phyloP scores from a whole-genome alignment of 2,888 invertebrate species.

The Luperina testacea region DNA sequence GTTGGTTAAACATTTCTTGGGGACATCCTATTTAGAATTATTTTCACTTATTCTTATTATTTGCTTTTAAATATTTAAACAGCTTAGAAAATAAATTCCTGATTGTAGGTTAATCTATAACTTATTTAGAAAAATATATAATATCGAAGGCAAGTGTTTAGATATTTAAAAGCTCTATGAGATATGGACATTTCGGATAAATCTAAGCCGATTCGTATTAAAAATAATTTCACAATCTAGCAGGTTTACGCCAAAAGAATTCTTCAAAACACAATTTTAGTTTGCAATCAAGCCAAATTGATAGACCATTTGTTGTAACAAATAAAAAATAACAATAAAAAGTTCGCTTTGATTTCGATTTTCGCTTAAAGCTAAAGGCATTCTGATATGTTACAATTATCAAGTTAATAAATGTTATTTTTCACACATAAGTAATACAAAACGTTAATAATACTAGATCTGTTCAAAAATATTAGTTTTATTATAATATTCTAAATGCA shows the following conservation, averaged over 20 bases:
- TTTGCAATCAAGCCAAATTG: slow-evolving; percentile 16
- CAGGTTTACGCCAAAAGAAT: slow-evolving; percentile 19
- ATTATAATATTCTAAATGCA: slow-evolving; percentile 52
- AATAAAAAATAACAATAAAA: slow-evolving; percentile 71
- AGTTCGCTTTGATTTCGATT: slow-evolving; percentile 69
- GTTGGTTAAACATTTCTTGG: slow-evolving; percentile 34
- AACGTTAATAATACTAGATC: slow-evolving; percentile 37
- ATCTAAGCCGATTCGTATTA: slow-evolving; percentile 29
- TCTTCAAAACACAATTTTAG: slow-evolving; percentile 39
- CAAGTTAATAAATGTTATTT: slow-evolving; percentile 29
- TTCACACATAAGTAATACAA: slow-evolving; percentile 29
- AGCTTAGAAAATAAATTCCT: slow-evolving; percentile 34
- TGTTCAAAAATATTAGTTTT: slow-evolving; percentile 37
- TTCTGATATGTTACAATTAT: slow-evolving; percentile 63
- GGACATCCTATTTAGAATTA: slow-evolving; percentile 44
- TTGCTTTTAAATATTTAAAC: slow-evolving; percentile 61
- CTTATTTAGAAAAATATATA: slow-evolving; percentile 45
- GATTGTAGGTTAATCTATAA: slow-evolving; percentile 12
- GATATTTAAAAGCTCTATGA: slow-evolving; percentile 58
- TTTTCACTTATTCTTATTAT: slow-evolving; percentile 30
- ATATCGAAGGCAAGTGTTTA: slow-evolving; percentile 41
- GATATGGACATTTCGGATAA: slow-evolving; percentile 56
- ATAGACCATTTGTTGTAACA: slow-evolving; percentile 40
- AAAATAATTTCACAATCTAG: slow-evolving; percentile 10
- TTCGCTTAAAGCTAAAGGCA: slow-evolving; percentile 69